Conservation (phyloP, 23 tunicate genomes). For the Oikopleura dioica region DNA sequence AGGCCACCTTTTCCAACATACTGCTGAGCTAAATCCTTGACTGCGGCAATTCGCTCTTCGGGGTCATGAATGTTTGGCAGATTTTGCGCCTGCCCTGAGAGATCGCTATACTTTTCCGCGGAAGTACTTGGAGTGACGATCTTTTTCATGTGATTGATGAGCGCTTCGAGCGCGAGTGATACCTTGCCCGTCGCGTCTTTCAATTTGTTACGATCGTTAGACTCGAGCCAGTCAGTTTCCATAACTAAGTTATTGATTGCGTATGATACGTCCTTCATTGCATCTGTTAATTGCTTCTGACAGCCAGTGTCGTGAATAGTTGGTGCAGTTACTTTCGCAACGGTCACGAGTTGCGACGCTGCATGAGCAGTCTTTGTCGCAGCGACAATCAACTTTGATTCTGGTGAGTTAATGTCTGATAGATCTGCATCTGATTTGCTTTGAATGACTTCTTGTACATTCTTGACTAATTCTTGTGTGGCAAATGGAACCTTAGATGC, state of each 20-base stretch:
- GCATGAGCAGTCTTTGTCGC: conserved; percentile 6
- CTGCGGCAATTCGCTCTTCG: not conserved
- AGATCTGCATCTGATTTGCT: not conserved
- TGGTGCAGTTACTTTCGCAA: conserved; percentile 28
- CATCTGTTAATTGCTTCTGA: conserved; percentile 82
- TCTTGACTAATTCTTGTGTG: not conserved
- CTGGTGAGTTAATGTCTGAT: not conserved
- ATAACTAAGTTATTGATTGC: too few relatives aligned
- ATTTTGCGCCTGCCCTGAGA: not conserved
- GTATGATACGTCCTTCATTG: conserved; percentile 78
- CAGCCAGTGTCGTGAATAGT: conserved; percentile 75
- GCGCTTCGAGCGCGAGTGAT: conserved; percentile 37
- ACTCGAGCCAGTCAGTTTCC: not conserved
- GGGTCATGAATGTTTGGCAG: not conserved
- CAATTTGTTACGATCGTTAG: conserved; percentile 5
- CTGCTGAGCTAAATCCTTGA: too few relatives aligned
- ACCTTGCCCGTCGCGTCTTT: conserved; percentile 71
- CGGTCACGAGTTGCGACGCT: not conserved
- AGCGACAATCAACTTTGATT: not conserved
- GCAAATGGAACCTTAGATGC: not conserved
- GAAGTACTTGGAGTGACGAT: conserved; percentile 9
- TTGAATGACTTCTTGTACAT: not conserved
- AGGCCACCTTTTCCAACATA: conserved; percentile 27
- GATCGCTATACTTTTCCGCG: not conserved
- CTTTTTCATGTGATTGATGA: conserved; percentile 61